Evolutionary conservation across 2,888 invertebrate genomes (phyloP).

Genomic region (Drosophila affinis): DNA sequence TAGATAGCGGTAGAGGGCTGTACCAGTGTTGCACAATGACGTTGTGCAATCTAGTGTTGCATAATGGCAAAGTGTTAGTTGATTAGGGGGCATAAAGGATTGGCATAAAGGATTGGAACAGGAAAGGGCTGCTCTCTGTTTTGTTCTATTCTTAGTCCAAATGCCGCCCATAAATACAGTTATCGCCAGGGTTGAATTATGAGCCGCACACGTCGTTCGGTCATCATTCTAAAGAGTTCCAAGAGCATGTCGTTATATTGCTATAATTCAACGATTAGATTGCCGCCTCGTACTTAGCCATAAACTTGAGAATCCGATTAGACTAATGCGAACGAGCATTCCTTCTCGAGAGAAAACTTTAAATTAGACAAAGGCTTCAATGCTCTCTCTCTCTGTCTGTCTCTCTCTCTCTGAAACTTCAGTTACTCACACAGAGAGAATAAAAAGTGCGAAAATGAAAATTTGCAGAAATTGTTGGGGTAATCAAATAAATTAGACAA

Average conservation of each 20-base stretch:
- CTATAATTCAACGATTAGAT: constrained; percentile 34
- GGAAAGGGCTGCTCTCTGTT: no score
- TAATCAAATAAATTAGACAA: constrained; percentile 77
- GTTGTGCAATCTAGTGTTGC: constrained; percentile 10
- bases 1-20: background rate
- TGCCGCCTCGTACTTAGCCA: constrained; percentile 25
- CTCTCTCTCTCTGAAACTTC: constrained; percentile 1
- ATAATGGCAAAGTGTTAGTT: background rate
- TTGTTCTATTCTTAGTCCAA: background rate
- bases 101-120: background rate
- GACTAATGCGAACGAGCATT: constrained; percentile 8
- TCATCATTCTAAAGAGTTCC: no score
- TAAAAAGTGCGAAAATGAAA: constrained; percentile 4
- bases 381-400: no score
- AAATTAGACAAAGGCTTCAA: constrained; percentile 24
- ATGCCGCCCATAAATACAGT: constrained; percentile 13
- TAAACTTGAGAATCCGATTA: constrained; percentile 37
- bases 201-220: constrained; percentile 20
- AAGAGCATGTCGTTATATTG: background rate
- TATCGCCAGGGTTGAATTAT: constrained; percentile 28
- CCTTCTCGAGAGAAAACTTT: constrained; percentile 8
- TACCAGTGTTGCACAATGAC: background rate
- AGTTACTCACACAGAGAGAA: background rate
- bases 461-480: constrained; percentile 56
- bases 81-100: background rate